These are phyloP conservation scores for Stomorhina lunata DNA, from an alignment of 2,888 invertebrate species.

Conservation along the genomic window DNA sequence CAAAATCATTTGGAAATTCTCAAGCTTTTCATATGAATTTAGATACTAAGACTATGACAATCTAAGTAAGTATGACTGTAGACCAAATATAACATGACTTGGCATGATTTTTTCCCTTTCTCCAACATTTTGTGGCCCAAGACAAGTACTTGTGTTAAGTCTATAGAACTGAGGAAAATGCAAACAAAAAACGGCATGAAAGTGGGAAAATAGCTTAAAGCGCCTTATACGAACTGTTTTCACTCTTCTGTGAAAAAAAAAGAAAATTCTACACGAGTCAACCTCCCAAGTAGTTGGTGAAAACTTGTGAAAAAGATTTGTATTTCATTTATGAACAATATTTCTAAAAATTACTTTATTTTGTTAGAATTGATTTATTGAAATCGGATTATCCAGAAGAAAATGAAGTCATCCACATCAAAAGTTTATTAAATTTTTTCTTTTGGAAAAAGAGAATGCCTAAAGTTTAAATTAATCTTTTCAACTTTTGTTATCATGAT, in stretches of 20 bases:
- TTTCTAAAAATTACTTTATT: too few species aligned
- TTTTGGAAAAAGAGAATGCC: too few species aligned
- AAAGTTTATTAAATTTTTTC: too few species aligned
- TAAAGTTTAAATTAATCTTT: too few species aligned
- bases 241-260: not conserved
- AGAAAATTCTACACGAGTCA: not conserved
- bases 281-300: not conserved
- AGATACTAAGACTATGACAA: too few species aligned
- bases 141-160: not conserved
- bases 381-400: too few species aligned
- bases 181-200: not conserved
- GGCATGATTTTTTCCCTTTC: not conserved
- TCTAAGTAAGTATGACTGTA: too few species aligned
- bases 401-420: too few species aligned
- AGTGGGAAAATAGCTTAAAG: conserved; percentile 29
- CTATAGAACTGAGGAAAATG: not conserved
- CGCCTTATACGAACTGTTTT: conserved; percentile 24
- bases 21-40: not conserved
- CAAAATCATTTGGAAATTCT: not conserved
- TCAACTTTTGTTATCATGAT: too few species aligned
- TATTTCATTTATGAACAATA: too few species aligned
- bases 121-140: conserved; percentile 11
- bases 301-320: too few species aligned
- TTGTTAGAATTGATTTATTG: too few species aligned
- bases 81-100: conserved; percentile 23